Evolutionary conservation across 2,113 vertebrate genomes (phyloP).

Genomic region (Cariama cristata): DNA sequence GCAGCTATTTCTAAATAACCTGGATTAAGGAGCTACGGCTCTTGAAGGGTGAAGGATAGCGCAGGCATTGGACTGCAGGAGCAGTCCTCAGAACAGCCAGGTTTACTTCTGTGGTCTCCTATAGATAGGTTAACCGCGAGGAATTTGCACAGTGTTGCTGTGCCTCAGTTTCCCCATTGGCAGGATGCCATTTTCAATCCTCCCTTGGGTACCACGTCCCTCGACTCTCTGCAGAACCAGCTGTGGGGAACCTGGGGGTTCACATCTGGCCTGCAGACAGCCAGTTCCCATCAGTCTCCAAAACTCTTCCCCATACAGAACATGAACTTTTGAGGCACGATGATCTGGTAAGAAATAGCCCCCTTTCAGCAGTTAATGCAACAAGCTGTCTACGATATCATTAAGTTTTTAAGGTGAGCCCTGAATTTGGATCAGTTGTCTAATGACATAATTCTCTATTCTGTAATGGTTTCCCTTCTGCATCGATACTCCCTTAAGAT

Average conservation of each 20-base stretch:
- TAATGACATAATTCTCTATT: not conserved
- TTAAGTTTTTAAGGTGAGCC: not conserved
- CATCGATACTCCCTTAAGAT: not conserved
- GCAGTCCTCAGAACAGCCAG: accelerated
- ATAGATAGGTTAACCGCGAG: accelerated
- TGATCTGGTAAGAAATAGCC: not conserved
- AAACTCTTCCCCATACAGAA: not conserved
- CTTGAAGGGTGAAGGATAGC: not conserved
- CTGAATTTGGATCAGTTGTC: not conserved
- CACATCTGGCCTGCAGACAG: not conserved
- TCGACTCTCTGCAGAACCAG: not conserved
- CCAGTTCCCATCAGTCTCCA: not conserved
- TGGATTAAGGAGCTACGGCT: not conserved
- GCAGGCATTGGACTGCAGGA: not conserved
- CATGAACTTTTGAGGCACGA: accelerated
- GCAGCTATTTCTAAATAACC: not conserved
- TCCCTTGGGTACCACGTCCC: not conserved
- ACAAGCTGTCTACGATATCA: not conserved
- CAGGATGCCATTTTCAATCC: not conserved
- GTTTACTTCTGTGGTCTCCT: not conserved
- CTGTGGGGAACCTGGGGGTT: not conserved
- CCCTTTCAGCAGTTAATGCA: not conserved
- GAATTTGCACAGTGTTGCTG: not conserved
- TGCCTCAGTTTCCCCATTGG: not conserved
- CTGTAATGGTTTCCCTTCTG: not conserved